phyloP scores from a whole-genome alignment of 2,113 vertebrate genomes.

The Microtus oregoni region DNA sequence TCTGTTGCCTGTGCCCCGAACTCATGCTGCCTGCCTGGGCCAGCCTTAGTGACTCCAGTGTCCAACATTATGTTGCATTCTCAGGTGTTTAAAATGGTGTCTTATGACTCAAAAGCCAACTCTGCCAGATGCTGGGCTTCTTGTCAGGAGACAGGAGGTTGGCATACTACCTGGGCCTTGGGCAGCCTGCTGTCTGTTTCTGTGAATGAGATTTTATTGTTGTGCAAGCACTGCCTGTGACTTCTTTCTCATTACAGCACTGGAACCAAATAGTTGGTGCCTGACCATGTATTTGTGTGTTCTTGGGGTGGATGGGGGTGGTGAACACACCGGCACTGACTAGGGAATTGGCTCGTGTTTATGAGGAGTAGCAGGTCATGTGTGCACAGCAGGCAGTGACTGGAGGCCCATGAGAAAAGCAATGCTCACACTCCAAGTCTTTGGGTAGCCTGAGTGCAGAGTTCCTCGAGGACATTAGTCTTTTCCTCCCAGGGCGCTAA shows the following conservation, averaged over 20 bases:
- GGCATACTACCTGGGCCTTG: background rate
- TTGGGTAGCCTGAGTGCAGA: background rate
- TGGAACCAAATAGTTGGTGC: background rate
- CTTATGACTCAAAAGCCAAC: background rate
- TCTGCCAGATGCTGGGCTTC: background rate
- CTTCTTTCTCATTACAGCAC: background rate
- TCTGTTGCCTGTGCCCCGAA: background rate
- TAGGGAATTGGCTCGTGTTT: background rate
- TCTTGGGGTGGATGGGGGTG: background rate
- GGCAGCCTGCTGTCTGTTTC: background rate
- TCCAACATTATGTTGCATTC: background rate
- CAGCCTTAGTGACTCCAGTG: background rate
- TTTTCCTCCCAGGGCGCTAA: background rate
- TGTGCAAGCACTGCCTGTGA: background rate
- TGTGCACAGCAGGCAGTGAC: background rate
- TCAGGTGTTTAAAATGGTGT: background rate
- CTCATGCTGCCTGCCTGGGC: background rate
- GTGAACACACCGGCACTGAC: background rate
- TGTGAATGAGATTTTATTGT: constrained; percentile 17
- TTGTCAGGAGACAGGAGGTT: background rate
- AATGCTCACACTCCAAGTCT: background rate
- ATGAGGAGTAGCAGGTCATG: background rate
- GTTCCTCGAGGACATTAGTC: background rate
- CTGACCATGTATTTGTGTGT: background rate
- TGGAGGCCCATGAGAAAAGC: background rate